Evolutionary conservation across 1,140 invertebrate genomes (phyloP), one percentile per base, ranked within the genome.

Genomic region (Dreissena polymorpha): DNA sequence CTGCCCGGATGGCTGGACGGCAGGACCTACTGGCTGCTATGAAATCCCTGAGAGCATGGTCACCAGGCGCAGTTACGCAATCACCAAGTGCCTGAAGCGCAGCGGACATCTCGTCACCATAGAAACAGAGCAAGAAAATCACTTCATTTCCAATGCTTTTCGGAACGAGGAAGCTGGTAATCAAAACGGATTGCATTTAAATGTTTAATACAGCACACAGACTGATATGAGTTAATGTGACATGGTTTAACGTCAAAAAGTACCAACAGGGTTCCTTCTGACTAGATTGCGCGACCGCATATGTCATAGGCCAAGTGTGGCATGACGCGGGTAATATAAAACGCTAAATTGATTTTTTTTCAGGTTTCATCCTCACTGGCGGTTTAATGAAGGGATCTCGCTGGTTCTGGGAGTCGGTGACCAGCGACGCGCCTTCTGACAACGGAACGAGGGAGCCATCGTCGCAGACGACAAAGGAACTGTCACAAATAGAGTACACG

Each of bases 61-160:
- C 27, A 57, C 72, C 2, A 69, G 25, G 57, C 74, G 63, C 14
- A 63, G 83, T 13, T 49, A 60, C 2, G 88, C 89, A 2, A 13
- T 63, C 13, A 74, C 73, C 14, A 84, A 79, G 23, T 90, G 89
- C 71, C 13, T 49, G 13, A 18, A 29, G 16, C 57, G 70, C 6
- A 92, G 93, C 39, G 93, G 94, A 18, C 89, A 92, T 49, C 90
- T 95, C 12, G 80, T 95, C 14, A 94, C 94, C 53, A 93, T 95
- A 51, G 89, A 91, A 13, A 94, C 91, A 18, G 92, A 95, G 89
- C 88, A 88, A n/a, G 95, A 95, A 91, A 95, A 94, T 87, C 93
- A 95, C 88, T 95, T 95, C 78, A 65, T 95, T 7, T 95, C 95
- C 53, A n/a, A n/a, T n/a, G n/a, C n/a, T n/a, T n/a, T n/a, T n/a